These are phyloP conservation scores for Drosophila gunungcola DNA, from an alignment of 1,140 invertebrate genomes.

Conservation along the genomic window DNA sequence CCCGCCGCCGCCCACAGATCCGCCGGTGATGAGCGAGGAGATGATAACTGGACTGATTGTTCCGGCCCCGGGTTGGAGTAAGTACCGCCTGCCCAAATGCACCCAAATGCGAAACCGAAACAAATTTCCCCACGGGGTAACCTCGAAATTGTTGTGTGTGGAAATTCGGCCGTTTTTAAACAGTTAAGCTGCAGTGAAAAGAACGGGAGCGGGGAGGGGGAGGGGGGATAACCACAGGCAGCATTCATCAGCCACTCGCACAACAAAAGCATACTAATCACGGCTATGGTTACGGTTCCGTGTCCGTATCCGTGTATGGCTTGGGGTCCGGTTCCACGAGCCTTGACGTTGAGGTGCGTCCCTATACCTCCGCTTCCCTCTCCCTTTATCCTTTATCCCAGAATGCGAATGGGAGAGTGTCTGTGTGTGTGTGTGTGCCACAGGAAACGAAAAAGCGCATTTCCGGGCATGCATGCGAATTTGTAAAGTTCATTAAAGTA, in stretches of 20 bases:
- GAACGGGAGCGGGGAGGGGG: not conserved
- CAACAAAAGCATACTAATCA: slow-evolving; percentile 80
- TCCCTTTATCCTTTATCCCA: not conserved
- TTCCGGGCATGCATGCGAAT: slow-evolving; percentile 79
- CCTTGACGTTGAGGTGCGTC: slow-evolving; percentile 60
- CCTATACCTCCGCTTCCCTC: slow-evolving; percentile 4
- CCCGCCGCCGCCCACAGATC: slow-evolving; percentile 96
- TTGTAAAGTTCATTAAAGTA: slow-evolving; percentile 84
- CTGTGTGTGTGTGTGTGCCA: slow-evolving; percentile 30
- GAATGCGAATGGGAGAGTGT: not conserved
- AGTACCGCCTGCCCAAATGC: slow-evolving; percentile 84
- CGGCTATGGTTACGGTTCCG: slow-evolving; percentile 55
- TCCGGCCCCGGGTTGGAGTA: slow-evolving; percentile 96
- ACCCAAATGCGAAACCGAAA: slow-evolving; percentile 7
- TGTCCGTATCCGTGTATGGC: slow-evolving; percentile 37
- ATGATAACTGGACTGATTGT: slow-evolving; percentile 98
- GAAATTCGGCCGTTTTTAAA: slow-evolving; percentile 41
- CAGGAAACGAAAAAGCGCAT: slow-evolving; percentile 80
- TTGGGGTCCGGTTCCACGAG: slow-evolving; percentile 34
- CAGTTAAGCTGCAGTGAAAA: slow-evolving; percentile 24
- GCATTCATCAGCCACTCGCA: slow-evolving; percentile 66
- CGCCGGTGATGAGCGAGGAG: slow-evolving; percentile 96
- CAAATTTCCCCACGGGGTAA: slow-evolving; percentile 10
- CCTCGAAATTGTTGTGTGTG: slow-evolving; percentile 33
- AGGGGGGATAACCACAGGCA: slow-evolving; percentile 61